Evolutionary conservation across 2,888 invertebrate genomes (phyloP).

Genomic region (Phaonia tiefii): DNA sequence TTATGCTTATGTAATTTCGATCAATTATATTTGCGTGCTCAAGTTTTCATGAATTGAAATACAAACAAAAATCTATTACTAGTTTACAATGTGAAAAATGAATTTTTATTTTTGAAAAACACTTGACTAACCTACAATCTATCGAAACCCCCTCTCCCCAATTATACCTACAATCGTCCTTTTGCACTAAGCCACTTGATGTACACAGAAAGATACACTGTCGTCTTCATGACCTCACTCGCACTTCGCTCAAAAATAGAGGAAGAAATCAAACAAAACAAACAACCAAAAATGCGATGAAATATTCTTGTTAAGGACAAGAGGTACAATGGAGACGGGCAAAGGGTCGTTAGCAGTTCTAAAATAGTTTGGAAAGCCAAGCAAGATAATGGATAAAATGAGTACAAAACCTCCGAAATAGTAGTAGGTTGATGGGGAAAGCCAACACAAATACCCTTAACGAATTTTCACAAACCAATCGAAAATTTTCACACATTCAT

Average conservation of each 20-base stretch:
- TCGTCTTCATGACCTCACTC: too few relatives aligned
- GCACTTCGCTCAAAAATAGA: too few relatives aligned
- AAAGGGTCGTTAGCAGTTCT: too few relatives aligned
- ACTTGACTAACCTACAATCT: too few relatives aligned
- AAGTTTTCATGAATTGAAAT: background rate
- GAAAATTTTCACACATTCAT: constrained; percentile 17
- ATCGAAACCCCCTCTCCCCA: too few relatives aligned
- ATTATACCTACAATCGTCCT: too few relatives aligned
- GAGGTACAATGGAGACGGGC: background rate
- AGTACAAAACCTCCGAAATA: background rate
- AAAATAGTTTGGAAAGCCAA: background rate
- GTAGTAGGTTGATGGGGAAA: background rate
- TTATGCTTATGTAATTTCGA: constrained; percentile 46
- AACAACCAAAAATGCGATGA: too few relatives aligned
- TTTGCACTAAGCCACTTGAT: too few relatives aligned
- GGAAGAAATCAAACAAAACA: too few relatives aligned
- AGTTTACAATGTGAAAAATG: background rate
- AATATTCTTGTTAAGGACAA: too few relatives aligned
- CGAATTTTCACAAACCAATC: constrained; percentile 4
- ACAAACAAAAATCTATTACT: background rate
- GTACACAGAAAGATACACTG: too few relatives aligned
- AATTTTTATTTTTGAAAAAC: too few relatives aligned
- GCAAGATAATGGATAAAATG: background rate
- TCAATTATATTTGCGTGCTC: constrained; percentile 55
- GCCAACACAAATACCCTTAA: background rate